Conservation (phyloP, 2,797 vertebrate genomes). For the Novumbra hubbsi region DNA sequence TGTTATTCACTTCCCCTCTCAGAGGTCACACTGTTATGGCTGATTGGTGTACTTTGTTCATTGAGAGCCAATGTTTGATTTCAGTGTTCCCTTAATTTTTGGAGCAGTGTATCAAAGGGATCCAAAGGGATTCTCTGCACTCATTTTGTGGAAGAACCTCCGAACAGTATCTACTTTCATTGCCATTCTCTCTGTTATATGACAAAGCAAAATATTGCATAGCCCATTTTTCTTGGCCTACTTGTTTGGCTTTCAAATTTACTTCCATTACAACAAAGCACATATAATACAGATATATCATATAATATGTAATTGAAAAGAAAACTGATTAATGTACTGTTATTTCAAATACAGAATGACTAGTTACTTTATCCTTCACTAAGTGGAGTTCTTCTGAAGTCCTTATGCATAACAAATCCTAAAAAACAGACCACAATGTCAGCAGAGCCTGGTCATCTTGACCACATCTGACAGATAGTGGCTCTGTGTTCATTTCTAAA, state of each 20-base stretch:
- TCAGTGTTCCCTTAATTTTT: too few species aligned
- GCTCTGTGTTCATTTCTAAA: not conserved
- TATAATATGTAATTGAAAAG: not conserved
- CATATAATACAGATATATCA: not conserved
- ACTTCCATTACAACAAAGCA: too few species aligned
- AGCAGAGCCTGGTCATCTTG: not conserved
- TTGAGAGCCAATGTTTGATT: too few species aligned
- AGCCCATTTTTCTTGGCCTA: not conserved
- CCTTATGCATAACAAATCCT: not conserved
- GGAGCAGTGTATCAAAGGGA: too few species aligned
- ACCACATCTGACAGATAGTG: not conserved
- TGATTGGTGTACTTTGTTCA: too few species aligned
- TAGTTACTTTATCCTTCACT: not conserved
- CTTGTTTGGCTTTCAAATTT: too few species aligned
- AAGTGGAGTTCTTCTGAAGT: not conserved
- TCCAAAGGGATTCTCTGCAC: too few species aligned
- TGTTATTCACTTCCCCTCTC: too few species aligned
- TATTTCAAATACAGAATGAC: not conserved
- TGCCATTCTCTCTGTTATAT: not conserved
- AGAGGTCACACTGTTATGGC: too few species aligned
- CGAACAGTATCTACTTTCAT: too few species aligned
- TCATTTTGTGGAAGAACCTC: too few species aligned
- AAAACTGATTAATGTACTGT: not conserved
- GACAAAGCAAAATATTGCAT: not conserved
- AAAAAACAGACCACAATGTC: not conserved